Percentiles rank a stretch among this genome's conserved stretches.
phyloP scores from a whole-genome alignment of 2,113 vertebrate species.

The Chloropsis hardwickii region DNA sequence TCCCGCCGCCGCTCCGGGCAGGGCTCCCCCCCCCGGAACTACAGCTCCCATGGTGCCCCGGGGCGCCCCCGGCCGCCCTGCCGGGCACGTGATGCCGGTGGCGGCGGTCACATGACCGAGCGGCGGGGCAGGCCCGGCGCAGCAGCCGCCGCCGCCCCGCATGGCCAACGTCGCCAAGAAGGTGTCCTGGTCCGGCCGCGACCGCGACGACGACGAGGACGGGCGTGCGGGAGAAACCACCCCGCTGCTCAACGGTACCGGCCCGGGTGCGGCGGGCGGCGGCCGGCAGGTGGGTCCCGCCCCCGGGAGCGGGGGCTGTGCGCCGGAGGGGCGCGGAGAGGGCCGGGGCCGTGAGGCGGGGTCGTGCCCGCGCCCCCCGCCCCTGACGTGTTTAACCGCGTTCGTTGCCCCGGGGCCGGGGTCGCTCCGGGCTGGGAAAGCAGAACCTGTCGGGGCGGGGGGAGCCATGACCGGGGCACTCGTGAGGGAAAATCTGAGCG shows the following conservation, averaged over 20 bases:
- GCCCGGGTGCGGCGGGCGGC: conserved; percentile 49
- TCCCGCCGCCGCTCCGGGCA: fast-evolving
- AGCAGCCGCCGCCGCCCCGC: fast-evolving
- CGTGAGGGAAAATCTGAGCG: neutral
- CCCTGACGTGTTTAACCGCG: fast-evolving
- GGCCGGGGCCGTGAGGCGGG: neutral
- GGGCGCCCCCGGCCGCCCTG: neutral
- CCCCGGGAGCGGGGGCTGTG: neutral
- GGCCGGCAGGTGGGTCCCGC: conserved; percentile 46
- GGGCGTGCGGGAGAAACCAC: conserved; percentile 72
- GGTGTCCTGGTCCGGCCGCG: conserved; percentile 93
- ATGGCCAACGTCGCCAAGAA: conserved; percentile 97
- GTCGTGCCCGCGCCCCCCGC: no score
- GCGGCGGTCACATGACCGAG: conserved; percentile 38
- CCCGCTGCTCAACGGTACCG: conserved; percentile 85
- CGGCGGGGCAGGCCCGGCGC: neutral
- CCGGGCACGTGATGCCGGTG: neutral
- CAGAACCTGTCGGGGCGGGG: neutral
- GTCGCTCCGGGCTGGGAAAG: no score
- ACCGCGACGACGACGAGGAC: conserved; percentile 66
- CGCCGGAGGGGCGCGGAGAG: neutral
- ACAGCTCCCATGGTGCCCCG: conserved; percentile 48
- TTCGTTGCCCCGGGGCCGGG: neutral
- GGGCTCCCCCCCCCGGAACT: neutral
- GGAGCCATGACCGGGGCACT: neutral